A percentile compares a stretch with the other conserved stretches of the same genome.
Evolutionary conservation across 30 jellyfish, hydroid and myxozoan genomes (phyloP).

Genomic region (Turritopsis dohrnii): DNA sequence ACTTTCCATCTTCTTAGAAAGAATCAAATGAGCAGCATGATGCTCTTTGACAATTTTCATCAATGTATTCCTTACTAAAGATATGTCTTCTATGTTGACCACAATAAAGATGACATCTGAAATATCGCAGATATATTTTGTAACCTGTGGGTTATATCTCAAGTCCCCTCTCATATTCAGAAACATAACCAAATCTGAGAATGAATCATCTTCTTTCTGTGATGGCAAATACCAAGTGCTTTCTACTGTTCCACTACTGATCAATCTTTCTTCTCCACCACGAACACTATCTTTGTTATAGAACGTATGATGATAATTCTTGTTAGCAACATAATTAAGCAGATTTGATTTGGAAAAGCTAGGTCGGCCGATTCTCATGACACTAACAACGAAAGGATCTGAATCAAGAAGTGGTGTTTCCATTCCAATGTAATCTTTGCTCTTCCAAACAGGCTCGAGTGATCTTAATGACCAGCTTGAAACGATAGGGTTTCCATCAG

Average conservation of each 20-base stretch:
- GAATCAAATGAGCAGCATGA: background rate
- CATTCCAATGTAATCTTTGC: background rate
- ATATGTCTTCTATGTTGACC: background rate
- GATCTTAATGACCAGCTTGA: background rate
- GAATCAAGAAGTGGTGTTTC: background rate
- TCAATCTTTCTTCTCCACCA: background rate
- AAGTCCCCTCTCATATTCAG: background rate
- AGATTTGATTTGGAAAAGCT: background rate
- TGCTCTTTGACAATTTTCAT: background rate
- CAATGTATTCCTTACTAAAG: background rate
- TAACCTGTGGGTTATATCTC: background rate
- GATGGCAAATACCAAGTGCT: background rate
- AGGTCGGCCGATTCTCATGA: background rate
- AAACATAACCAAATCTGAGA: background rate
- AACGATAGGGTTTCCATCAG: background rate
- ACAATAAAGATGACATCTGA: conserved; percentile 12
- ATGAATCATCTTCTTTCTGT: background rate
- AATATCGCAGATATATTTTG: background rate
- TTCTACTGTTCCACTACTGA: conserved; percentile 13
- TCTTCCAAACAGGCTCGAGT: background rate
- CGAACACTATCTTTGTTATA: background rate
- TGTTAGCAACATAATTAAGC: background rate
- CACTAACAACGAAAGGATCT: background rate
- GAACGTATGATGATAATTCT: background rate
- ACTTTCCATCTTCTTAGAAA: background rate